These are phyloP conservation scores for Macroteleia sp. DNA, from an alignment of 2,888 invertebrate species.

Conservation along the genomic window DNA sequence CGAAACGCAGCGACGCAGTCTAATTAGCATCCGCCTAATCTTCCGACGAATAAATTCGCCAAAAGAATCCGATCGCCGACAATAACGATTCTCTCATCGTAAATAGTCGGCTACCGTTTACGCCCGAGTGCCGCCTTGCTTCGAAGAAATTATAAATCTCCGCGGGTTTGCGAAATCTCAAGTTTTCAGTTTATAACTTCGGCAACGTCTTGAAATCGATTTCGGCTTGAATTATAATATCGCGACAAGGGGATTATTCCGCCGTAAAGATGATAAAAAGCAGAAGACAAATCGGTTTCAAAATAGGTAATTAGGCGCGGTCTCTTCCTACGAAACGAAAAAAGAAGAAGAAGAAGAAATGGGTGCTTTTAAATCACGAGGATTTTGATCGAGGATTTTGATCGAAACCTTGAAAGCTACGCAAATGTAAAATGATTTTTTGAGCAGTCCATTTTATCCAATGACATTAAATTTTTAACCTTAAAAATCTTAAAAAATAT, in stretches of 20 bases:
- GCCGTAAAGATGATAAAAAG: slow-evolving; percentile 42
- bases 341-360: too few relatives aligned
- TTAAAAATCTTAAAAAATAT: too few relatives aligned
- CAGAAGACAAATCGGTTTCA: slow-evolving; percentile 33
- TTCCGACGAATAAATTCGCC: slow-evolving; percentile 73
- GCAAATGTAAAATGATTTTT: too few relatives aligned
- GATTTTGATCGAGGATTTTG: slow-evolving; percentile 11
- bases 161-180: slow-evolving; percentile 31
- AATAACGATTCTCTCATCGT: slow-evolving; percentile 69
- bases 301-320: slow-evolving; percentile 10
- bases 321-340: neutral
- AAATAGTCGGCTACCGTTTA: slow-evolving; percentile 65
- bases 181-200: slow-evolving; percentile 44
- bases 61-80: slow-evolving; percentile 72
- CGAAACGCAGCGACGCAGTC: slow-evolving; percentile 74
- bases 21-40: slow-evolving; percentile 78
- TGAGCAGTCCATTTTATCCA: too few relatives aligned
- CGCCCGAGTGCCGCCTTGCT: slow-evolving; percentile 51
- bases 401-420: neutral
- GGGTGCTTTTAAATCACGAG: neutral
- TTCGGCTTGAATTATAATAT: slow-evolving; percentile 57
- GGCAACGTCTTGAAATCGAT: slow-evolving; percentile 26
- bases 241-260: slow-evolving; percentile 20
- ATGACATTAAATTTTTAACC: too few relatives aligned
- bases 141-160: slow-evolving; percentile 63